Evolutionary conservation across 2,888 invertebrate genomes (phyloP), one percentile per base, ranked within the genome.

Genomic region (Caenorhabditis zanzibari): DNA sequence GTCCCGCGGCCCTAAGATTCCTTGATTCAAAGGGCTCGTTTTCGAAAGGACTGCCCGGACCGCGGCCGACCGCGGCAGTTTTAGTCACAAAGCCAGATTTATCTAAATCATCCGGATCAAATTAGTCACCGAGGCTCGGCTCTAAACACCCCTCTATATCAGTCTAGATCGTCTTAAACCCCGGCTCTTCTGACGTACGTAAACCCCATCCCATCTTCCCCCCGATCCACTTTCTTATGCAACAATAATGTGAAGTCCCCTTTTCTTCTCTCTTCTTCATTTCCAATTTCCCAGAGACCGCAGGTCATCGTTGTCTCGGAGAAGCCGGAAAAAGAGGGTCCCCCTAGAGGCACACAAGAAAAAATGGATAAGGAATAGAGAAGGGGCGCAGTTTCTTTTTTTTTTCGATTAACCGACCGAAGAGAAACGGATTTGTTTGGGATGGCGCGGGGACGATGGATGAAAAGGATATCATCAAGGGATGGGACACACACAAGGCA

Each of bases 341-440:
- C 59, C 75, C 75, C 66, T 35, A n/a, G 66, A 56, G 75, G 24
- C 28, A n/a, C 6, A 47, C 58, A 59, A 19, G 28, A 41, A 71
- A 56, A 47, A 47, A 47, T 47, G 58, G 71, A 58, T 5, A 49
- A n/a, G n/a, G 38, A 38, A 47, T 47, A 47, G 71, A 58, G n/a
- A 49, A n/a, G n/a, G 38, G 10, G 54, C 19, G 47, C 47, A 47
- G 47, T 47, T 47, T 47, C 19, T 47, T 19, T 26, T 58, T 16
- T 59, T 76, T 76, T 76, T 76, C 76, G 52, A 76, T 76, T 76
- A 76, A 76, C 52, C 52, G 76, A 76, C 76, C 69, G 69, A 26
- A 66, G 69, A 44, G 61, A 76, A 68, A 68, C 68, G 76, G 68
- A 68, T 76, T 76, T 68, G 74, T 66, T 28, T 35, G 12, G 22